Evolutionary conservation across 2,888 invertebrate genomes (phyloP).

Genomic region (Lumbricus terrestris): DNA sequence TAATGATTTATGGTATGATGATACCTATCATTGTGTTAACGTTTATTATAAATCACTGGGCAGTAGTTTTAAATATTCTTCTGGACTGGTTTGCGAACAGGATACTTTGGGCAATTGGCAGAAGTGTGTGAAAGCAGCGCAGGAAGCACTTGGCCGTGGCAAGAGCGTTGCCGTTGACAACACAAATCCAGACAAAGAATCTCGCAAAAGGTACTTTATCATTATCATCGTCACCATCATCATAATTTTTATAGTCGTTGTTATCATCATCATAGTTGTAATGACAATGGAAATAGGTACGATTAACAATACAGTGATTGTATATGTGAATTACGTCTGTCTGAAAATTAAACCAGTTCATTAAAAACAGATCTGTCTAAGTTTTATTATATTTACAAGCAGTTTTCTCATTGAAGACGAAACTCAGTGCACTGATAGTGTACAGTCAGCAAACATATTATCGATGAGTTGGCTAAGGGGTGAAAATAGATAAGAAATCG

Average conservation of each 20-base stretch:
- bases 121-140: slow-evolving; percentile 67
- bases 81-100: slow-evolving; percentile 34
- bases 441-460: too few species aligned
- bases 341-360: too few species aligned
- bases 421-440: too few species aligned
- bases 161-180: slow-evolving; percentile 57
- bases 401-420: too few species aligned
- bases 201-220: slow-evolving; percentile 68
- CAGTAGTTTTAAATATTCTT: background rate
- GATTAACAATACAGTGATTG: too few species aligned
- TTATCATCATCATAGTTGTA: slow-evolving; percentile 24
- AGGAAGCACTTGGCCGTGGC: slow-evolving; percentile 47
- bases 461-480: too few species aligned
- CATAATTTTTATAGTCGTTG: background rate
- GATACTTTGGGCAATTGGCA: slow-evolving; percentile 81
- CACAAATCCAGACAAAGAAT: slow-evolving; percentile 66
- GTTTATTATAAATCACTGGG: background rate
- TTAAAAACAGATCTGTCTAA: too few species aligned
- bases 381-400: too few species aligned
- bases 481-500: too few species aligned
- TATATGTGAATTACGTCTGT: too few species aligned
- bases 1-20: too few species aligned
- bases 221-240: too few species aligned
- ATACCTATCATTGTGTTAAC: background rate
- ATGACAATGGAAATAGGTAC: background rate